These are phyloP conservation scores for Drosophila dives DNA, from an alignment of 2,888 invertebrate species.

Conservation along the genomic window DNA sequence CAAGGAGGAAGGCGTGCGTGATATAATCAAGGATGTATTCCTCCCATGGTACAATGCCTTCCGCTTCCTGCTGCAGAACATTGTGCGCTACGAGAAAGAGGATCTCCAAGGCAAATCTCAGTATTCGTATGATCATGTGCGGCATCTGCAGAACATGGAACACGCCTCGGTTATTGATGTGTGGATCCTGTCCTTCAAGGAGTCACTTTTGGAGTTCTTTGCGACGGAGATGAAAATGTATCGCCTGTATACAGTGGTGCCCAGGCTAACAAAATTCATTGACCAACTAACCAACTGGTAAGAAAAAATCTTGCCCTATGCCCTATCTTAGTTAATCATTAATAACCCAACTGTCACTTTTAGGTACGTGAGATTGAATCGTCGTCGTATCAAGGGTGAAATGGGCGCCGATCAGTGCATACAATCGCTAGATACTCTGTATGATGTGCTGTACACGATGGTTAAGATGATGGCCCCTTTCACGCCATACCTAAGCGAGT, in stretches of 20 bases:
- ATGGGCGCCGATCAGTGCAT: slow-evolving; percentile 92
- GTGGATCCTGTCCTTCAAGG: slow-evolving; percentile 98
- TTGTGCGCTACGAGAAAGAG: slow-evolving; percentile 91
- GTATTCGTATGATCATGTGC: slow-evolving; percentile 87
- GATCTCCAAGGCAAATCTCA: slow-evolving; percentile 85
- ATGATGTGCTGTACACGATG: slow-evolving; percentile 94
- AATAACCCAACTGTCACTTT: not conserved
- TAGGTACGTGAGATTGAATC: slow-evolving; percentile 96
- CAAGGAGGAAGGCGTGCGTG: slow-evolving; percentile 98
- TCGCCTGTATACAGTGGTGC: slow-evolving; percentile 97
- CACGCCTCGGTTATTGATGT: slow-evolving; percentile 92
- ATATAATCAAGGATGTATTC: slow-evolving; percentile 98
- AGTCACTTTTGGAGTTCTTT: slow-evolving; percentile 95
- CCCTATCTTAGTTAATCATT: not conserved
- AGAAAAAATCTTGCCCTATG: not conserved
- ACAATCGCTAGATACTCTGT: slow-evolving; percentile 94
- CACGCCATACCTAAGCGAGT: slow-evolving; percentile 97
- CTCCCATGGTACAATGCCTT: slow-evolving; percentile 98
- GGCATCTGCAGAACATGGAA: slow-evolving; percentile 76
- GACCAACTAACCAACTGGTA: slow-evolving; percentile 98
- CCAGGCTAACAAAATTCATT: slow-evolving; percentile 96
- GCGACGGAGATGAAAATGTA: slow-evolving; percentile 97
- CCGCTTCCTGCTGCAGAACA: slow-evolving; percentile 97
- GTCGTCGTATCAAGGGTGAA: slow-evolving; percentile 97
- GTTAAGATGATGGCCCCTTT: slow-evolving; percentile 98